A percentile compares a stretch with the other conserved stretches of the same genome.
These are phyloP conservation scores for Ardeotis arabs DNA, from an alignment of 2,113 vertebrate genomes.

Conservation along the genomic window DNA sequence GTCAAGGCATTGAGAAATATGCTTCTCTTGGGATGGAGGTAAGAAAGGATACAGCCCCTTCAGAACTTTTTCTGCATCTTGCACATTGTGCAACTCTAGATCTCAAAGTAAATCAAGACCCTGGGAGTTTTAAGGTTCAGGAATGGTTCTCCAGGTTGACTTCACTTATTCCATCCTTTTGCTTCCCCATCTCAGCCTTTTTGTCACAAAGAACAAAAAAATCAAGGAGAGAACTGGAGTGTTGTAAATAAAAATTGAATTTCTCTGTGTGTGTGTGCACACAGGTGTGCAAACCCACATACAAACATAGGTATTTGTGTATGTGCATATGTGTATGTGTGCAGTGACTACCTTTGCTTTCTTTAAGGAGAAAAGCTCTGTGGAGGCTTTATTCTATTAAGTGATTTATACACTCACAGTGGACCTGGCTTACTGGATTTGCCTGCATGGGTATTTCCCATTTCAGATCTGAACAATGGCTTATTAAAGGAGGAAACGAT, in stretches of 20 bases:
- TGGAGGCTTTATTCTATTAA: neutral
- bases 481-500: conserved; percentile 21
- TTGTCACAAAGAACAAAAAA: neutral
- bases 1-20: neutral
- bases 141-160: neutral
- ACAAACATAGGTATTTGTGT: neutral
- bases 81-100: neutral
- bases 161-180: neutral
- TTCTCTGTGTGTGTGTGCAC: too few relatives aligned
- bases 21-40: neutral
- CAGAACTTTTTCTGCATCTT: neutral
- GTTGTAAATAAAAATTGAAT: neutral
- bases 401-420: neutral
- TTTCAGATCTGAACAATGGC: neutral
- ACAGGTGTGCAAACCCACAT: neutral
- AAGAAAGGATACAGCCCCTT: neutral
- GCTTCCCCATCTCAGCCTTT: neutral
- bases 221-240: neutral
- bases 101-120: neutral
- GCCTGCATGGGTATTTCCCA: neutral
- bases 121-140: neutral
- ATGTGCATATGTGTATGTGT: neutral
- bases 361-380: neutral
- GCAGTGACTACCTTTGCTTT: neutral
- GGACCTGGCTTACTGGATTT: neutral